Evolutionary conservation across 2,797 vertebrate species (phyloP).

Genomic region (Danio choprae): DNA sequence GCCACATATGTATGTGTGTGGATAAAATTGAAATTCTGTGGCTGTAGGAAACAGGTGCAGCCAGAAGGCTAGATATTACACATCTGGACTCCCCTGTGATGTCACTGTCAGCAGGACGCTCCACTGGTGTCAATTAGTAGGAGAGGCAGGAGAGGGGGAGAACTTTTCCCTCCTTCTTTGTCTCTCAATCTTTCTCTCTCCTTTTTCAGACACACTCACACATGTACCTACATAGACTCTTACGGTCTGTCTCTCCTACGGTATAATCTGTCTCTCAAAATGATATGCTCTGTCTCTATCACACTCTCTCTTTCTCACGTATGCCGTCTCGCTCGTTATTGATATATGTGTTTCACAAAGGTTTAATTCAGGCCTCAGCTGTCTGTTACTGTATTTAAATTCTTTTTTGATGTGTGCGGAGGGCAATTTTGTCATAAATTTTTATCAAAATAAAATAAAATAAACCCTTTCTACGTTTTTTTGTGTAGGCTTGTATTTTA

Average conservation of each 20-base stretch:
- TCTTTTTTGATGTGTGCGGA: not conserved
- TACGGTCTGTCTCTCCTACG: slow-evolving; percentile 25
- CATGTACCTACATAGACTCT: slow-evolving; percentile 31
- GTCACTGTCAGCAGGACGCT: slow-evolving; percentile 61
- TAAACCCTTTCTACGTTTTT: too few relatives aligned
- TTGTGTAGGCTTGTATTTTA: too few relatives aligned
- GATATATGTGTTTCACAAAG: slow-evolving; percentile 12
- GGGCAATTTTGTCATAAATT: too few relatives aligned
- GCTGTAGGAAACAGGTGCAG: slow-evolving; percentile 65
- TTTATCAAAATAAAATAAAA: too few relatives aligned
- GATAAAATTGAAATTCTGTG: slow-evolving; percentile 58
- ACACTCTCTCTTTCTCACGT: slow-evolving; percentile 36
- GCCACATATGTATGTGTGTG: slow-evolving; percentile 17
- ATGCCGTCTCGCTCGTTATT: slow-evolving; percentile 21
- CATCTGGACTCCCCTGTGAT: slow-evolving; percentile 65
- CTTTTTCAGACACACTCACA: slow-evolving; percentile 31
- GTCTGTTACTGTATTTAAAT: slow-evolving; percentile 2
- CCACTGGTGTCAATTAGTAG: slow-evolving; percentile 65
- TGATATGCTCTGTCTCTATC: slow-evolving; percentile 20
- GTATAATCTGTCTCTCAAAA: slow-evolving; percentile 19
- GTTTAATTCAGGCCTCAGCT: slow-evolving; percentile 19
- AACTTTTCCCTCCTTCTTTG: slow-evolving; percentile 44
- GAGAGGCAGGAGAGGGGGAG: slow-evolving; percentile 40
- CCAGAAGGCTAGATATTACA: slow-evolving; percentile 62
- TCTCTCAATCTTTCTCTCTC: slow-evolving; percentile 30